phyloP scores from a whole-genome alignment of 1,140 invertebrate species.

The Macrostomum lignano region DNA sequence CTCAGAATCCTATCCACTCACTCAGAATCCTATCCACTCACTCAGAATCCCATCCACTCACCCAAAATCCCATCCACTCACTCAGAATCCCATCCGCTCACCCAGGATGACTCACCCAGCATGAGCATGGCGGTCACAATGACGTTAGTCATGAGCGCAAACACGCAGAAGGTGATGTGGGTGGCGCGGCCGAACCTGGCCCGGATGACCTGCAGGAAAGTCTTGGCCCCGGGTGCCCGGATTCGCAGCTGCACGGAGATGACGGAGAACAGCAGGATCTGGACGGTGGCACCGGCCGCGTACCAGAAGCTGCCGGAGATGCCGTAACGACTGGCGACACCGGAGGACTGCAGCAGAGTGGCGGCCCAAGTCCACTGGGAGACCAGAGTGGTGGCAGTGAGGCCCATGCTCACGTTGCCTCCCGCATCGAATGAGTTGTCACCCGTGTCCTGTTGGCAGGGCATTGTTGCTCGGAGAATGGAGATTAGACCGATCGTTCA shows the following conservation, averaged over 20 bases:
- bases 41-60: no score
- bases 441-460: no score
- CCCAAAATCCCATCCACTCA: no score
- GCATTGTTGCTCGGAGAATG: no score
- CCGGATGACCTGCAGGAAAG: conserved; percentile 23
- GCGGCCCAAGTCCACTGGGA: conserved; percentile 31
- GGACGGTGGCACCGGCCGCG: conserved; percentile 24
- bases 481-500: no score
- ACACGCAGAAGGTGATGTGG: conserved; percentile 21
- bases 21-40: no score
- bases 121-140: conserved; percentile 26
- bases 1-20: no score
- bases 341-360: conserved; percentile 25
- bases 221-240: conserved; percentile 25
- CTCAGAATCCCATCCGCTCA: no score
- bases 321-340: conserved; percentile 25
- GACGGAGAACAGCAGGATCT: conserved; percentile 25
- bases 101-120: conserved; percentile 14
- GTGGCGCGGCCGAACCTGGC: conserved; percentile 22
- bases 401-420: conserved; percentile 22
- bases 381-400: conserved; percentile 26
- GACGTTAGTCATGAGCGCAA: conserved; percentile 24
- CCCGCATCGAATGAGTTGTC: conserved; percentile 28
- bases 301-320: conserved; percentile 28
- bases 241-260: conserved; percentile 22